phyloP scores from a whole-genome alignment of 2,113 vertebrate genomes.

The Lophius piscatorius region DNA sequence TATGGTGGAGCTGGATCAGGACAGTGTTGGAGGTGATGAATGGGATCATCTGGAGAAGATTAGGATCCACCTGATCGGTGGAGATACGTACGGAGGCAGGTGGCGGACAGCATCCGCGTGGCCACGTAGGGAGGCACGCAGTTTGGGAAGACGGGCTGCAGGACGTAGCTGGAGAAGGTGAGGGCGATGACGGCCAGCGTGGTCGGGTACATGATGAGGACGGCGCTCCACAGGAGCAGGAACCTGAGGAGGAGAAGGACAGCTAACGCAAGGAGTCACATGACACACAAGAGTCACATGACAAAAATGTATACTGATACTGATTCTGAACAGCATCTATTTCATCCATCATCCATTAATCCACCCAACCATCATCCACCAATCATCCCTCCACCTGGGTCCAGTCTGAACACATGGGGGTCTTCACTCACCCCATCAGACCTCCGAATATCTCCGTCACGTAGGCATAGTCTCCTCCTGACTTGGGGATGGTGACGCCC shows the following conservation, averaged over 20 bases:
- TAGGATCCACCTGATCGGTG: no score
- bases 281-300: no score
- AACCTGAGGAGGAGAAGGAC: constrained; percentile 78
- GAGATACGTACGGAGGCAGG: constrained; percentile 88
- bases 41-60: no score
- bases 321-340: no score
- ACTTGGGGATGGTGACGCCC: constrained; percentile 96
- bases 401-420: no score
- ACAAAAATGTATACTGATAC: no score
- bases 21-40: no score
- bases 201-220: constrained; percentile 97
- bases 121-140: constrained; percentile 91
- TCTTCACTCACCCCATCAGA: constrained; percentile 86
- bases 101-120: constrained; percentile 89
- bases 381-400: no score
- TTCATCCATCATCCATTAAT: no score
- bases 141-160: constrained; percentile 92
- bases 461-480: constrained; percentile 96
- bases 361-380: no score
- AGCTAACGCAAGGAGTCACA: no score
- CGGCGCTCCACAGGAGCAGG: constrained; percentile 93
- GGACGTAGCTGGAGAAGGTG: constrained; percentile 96
- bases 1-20: no score
- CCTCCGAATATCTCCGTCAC: constrained; percentile 97
- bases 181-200: constrained; percentile 94